Base-by-base conservation (phyloP, 2,797 vertebrate species). In the Setipinna tenuifilis region DNA sequence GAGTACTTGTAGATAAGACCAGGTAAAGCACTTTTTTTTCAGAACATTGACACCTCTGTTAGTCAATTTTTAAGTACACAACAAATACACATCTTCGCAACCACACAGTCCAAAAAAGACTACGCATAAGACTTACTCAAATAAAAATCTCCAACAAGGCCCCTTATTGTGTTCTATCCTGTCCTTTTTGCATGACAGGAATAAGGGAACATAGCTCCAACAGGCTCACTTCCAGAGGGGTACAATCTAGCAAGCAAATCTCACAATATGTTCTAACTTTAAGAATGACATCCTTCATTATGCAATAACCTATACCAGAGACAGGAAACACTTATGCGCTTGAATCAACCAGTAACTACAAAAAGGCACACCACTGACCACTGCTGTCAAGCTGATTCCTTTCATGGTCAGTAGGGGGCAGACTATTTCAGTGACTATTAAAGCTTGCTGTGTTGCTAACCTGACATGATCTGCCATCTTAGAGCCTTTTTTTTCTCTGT, bases 281-380 rank as follows among this genome's bases (percentile, higher is more conserved):
- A 75, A 28, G 68, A 75, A 75, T 75, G 68, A 75, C 68, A 75
- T 75, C 68, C 68, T 75, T 75, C 16, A 17, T 75, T 75, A 75
- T 31, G 2, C 31, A 75, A 75, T 28, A 41, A 35, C 17, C 14
- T 41, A 41, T 41, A 31, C 68, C 68, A 75, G 14, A 75, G 35
- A 44, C 50, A 54, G 19, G 35, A 44, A 78, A 44, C 68, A 71
- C 28, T 71, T 41, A 78, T 44, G 71, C 31, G 71, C 71, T 78
- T 78, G 19, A 44, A 78, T 78, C 71, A 44, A 78, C 71, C 16
- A 31, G 35, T 78, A 78, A 44, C 35, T 41, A 78, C 31, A 10
- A 78, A 78, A 61, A 78, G 71, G 71, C 71, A 78, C 71, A 44
- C 71, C 71, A 78, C 7, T 44, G 71, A 78, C 71, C 71, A 78